Evolutionary conservation across 2,797 vertebrate genomes (phyloP).

Genomic region (Tapirus indicus): DNA sequence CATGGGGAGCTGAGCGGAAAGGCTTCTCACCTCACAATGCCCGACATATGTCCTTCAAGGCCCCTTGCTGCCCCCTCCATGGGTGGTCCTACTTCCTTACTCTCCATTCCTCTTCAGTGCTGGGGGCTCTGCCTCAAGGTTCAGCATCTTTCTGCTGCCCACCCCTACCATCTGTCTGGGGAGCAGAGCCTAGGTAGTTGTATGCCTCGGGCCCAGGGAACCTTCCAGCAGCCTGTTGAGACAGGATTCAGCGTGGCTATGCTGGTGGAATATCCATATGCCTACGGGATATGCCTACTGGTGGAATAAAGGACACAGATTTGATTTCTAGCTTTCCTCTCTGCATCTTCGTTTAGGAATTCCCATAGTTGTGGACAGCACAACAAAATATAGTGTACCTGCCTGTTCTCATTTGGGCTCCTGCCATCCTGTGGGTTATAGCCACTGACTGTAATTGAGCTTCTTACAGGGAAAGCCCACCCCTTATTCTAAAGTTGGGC

Average conservation of each 20-base stretch:
- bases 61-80: background rate
- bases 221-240: background rate
- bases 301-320: constrained; percentile 77
- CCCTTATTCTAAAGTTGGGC: background rate
- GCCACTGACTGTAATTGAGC: background rate
- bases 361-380: background rate
- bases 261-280: background rate
- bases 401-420: background rate
- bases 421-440: background rate
- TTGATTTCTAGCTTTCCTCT: constrained; percentile 36
- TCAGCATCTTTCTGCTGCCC: background rate
- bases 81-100: background rate
- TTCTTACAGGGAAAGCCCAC: background rate
- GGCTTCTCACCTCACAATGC: background rate
- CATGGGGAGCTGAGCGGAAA: background rate
- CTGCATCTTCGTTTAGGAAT: background rate
- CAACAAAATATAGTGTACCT: background rate
- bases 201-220: background rate
- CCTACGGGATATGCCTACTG: background rate
- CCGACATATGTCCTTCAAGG: background rate
- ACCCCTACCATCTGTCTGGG: background rate
- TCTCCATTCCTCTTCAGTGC: background rate
- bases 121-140: background rate
- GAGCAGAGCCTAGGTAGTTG: background rate
- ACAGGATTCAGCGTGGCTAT: background rate